These are phyloP conservation scores for Chelonia mydas DNA, from an alignment of 2,797 vertebrate species.

Conservation along the genomic window DNA sequence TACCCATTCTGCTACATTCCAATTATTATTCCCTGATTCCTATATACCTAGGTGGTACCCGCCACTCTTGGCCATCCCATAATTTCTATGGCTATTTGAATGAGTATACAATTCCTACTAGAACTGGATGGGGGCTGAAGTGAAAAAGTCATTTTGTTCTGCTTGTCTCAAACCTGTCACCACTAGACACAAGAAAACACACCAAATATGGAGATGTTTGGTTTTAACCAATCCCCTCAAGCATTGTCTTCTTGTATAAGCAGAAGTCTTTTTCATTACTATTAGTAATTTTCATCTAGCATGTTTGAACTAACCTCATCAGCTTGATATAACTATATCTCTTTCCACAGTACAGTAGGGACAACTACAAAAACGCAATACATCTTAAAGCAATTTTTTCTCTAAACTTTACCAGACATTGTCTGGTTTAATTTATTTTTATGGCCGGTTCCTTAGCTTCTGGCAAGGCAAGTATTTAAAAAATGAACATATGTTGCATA, in stretches of 20 bases:
- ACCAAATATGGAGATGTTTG: background rate
- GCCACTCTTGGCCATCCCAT: background rate
- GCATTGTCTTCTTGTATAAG: constrained; percentile 18
- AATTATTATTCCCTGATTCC: background rate
- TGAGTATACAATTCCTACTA: background rate
- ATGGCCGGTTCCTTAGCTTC: constrained; percentile 76
- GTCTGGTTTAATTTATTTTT: constrained; percentile 79
- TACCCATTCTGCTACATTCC: background rate
- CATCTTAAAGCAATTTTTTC: constrained; percentile 63
- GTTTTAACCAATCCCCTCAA: constrained; percentile 17
- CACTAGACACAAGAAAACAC: background rate
- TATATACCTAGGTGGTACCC: background rate
- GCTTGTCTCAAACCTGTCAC: background rate
- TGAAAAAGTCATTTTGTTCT: background rate
- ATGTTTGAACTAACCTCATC: constrained; percentile 49
- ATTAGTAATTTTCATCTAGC: constrained; percentile 36
- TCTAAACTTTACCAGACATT: constrained; percentile 77
- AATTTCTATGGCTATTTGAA: background rate
- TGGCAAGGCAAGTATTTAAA: constrained; percentile 79
- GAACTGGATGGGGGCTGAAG: background rate
- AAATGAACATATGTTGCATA: constrained; percentile 81
- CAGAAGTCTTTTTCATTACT: constrained; percentile 27
- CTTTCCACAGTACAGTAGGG: constrained; percentile 27
- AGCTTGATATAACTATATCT: constrained; percentile 33
- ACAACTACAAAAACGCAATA: constrained; percentile 39